phyloP scores from a whole-genome alignment of 2,797 vertebrate species.

The Sebastiscus albofasciatus region DNA sequence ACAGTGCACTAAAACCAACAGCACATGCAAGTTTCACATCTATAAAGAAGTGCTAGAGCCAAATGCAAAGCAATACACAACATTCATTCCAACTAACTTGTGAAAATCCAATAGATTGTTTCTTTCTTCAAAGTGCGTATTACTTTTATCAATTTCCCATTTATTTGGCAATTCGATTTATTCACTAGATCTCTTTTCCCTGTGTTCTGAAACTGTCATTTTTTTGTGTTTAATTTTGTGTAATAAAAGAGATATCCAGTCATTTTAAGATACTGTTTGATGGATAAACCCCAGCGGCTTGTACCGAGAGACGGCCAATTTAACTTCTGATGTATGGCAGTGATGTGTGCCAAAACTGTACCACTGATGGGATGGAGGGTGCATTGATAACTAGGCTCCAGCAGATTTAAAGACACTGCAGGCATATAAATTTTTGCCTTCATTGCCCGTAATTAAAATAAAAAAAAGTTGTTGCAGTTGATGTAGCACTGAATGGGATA shows the following conservation, averaged over 20 bases:
- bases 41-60: neutral
- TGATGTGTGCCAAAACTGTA: constrained; percentile 41
- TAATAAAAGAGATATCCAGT: constrained; percentile 35
- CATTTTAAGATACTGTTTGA: constrained; percentile 43
- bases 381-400: constrained; percentile 33
- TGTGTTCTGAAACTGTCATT: neutral
- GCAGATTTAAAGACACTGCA: constrained; percentile 42
- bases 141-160: neutral
- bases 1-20: neutral
- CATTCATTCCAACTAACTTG: neutral
- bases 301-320: constrained; percentile 44
- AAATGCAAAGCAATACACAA: neutral
- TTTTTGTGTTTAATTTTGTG: constrained; percentile 6
- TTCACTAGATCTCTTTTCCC: neutral
- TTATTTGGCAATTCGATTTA: constrained; percentile 4
- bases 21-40: neutral
- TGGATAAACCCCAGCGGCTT: constrained; percentile 31
- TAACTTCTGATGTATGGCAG: constrained; percentile 49
- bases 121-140: constrained; percentile 12
- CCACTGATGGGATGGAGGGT: constrained; percentile 22
- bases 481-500: neutral
- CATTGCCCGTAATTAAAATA: neutral
- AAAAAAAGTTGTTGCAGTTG: constrained; percentile 12
- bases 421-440: constrained; percentile 22
- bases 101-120: neutral